A percentile compares a stretch with the other conserved stretches of the same genome.
These are phyloP conservation scores for Morinoia aosen DNA, from an alignment of 2,888 invertebrate genomes.

Conservation along the genomic window DNA sequence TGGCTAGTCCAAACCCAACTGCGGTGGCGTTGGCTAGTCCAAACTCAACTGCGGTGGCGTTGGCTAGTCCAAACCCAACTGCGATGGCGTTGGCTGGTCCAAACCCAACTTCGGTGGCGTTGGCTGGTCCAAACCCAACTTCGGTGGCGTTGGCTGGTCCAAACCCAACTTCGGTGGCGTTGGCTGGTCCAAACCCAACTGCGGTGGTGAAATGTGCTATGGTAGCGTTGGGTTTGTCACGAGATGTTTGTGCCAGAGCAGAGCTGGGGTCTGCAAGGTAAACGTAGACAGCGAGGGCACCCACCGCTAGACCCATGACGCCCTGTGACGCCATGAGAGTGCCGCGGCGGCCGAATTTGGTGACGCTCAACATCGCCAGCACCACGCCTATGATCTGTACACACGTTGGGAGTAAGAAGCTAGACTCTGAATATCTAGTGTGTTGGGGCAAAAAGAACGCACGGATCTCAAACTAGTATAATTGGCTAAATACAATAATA, in stretches of 20 bases:
- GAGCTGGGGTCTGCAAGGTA: not conserved
- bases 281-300: not conserved
- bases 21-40: no score
- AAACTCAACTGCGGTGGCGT: no score
- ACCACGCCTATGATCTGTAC: conserved; percentile 27
- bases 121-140: not conserved
- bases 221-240: not conserved
- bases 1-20: no score
- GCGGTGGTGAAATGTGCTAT: no score
- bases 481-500: no score
- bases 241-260: not conserved
- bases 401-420: not conserved
- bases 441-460: no score
- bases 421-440: no score
- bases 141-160: not conserved
- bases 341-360: not conserved
- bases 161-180: not conserved
- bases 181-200: not conserved
- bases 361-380: conserved; percentile 24
- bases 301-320: not conserved
- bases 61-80: not conserved
- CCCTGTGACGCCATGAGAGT: not conserved
- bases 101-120: not conserved
- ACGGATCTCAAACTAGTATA: no score
- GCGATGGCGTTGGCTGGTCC: not conserved